Evolutionary conservation across 2,113 vertebrate species (phyloP), one percentile per base, ranked within the genome.

Genomic region (Alethe diademata): DNA sequence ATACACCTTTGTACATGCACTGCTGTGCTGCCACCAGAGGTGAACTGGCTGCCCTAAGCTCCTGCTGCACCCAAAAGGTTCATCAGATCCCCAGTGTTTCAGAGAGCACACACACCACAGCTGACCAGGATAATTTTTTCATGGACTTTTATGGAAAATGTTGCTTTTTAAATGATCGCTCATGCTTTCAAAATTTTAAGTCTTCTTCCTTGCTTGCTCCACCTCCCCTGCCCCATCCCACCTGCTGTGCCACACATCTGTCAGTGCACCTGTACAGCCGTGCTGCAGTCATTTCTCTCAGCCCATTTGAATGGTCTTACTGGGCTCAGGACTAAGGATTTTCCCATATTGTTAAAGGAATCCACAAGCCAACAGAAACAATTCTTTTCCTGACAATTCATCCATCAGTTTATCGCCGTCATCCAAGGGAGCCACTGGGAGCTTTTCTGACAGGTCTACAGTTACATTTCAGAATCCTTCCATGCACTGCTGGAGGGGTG

Each of bases 301-400:
- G 80, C 51, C 25, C 84, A 66, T 66, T 18, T 82, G 47, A 35
- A 42, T 6, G 43, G 10, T 80, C 78, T 58, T 22, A 81, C 60
- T 64, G 58, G 51, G 79, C 31, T 82, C 75, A 66, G 79, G 71
- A 70, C 61, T 91, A 82, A 62, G 45, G 16, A 33, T 78, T 92
- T 94, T 70, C 54, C 65, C 65, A 19, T 15, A 47, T 19, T 88
- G 45, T 70, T 85, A 91, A 81, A 88, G 74, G 64, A 78, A 81
- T 56, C 65, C 78, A 78, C 65, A 91, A 92, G 92, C 60, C 79
- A 86, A 93, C 33, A 92, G 83, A 85, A 88, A 74, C 51, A 92
- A 81, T 10, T 80, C 45, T 81, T 81, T 74, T 88, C 74, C 87
- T 88, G 90, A 94, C 84, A 92, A 88, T 74, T 74, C 70, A 70